phyloP scores from a whole-genome alignment of 23 tunicate genomes.

The Pegea sp. region DNA sequence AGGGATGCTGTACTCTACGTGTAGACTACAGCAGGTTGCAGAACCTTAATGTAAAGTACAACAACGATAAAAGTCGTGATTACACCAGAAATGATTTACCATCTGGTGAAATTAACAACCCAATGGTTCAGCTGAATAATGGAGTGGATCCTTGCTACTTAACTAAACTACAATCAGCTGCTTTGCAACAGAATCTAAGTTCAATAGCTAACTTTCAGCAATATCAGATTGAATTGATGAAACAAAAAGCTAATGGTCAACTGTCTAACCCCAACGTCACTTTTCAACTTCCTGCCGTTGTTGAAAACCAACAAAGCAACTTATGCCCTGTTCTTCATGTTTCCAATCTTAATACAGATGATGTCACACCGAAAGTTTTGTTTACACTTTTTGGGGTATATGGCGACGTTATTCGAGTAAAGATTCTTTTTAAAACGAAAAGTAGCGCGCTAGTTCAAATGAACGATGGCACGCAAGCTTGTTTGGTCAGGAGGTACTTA shows the following conservation, averaged over 20 bases:
- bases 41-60: slow-evolving; percentile 66
- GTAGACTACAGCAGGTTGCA: slow-evolving; percentile 71
- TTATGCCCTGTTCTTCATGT: slow-evolving; percentile 75
- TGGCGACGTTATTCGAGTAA: slow-evolving; percentile 87
- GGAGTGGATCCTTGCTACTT: background rate
- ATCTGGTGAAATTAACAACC: no score
- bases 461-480: slow-evolving; percentile 64
- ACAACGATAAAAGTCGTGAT: slow-evolving; percentile 85
- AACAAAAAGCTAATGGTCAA: no score
- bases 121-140: no score
- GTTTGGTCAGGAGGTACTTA: slow-evolving; percentile 30
- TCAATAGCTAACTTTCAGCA: background rate
- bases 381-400: slow-evolving; percentile 77
- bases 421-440: slow-evolving; percentile 68
- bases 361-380: slow-evolving; percentile 17
- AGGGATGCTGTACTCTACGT: slow-evolving; percentile 79
- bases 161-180: background rate
- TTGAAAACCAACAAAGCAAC: no score
- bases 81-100: slow-evolving; percentile 83
- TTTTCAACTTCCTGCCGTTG: slow-evolving; percentile 34
- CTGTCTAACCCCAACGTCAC: slow-evolving; percentile 30
- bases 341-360: slow-evolving; percentile 59
- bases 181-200: background rate
- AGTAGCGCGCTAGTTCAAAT: slow-evolving; percentile 77
- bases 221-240: background rate